Base-by-base conservation (phyloP, 2,888 invertebrate genomes). In the Mimachlamys varia region DNA sequence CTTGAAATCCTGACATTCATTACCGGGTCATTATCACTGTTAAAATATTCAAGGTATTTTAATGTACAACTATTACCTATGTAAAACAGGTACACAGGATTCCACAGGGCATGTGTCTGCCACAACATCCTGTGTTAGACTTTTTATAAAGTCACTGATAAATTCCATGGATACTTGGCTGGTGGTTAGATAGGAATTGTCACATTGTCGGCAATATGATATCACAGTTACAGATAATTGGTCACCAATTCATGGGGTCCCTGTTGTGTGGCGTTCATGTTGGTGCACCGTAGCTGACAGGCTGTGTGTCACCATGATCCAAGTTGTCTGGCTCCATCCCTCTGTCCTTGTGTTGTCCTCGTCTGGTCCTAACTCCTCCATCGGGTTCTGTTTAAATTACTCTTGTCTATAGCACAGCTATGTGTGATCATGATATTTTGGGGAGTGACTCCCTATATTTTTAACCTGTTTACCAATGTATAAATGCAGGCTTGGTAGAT, bases 161-260 rank as follows among this genome's bases (percentile, higher is more conserved):
- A 76, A 76, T 76, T 76, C 76, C 76, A 33, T 76, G 76, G 76
- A 76, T 76, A 33, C 76, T 76, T 76, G 76, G 76, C 76, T 33
- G 76, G 27, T 76, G 27, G 76, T 76, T 76, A 76, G 33, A 76
- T 76, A 12, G 76, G 76, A 76, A 76, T 76, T 76, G 76, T 76
- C 76, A 76, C 76, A 76, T 76, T 76, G 76, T 76, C 76, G 27
- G 76, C 76, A 76, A 76, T 76, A 76, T 76, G 76, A 76, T 76
- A 76, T 76, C 76, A 76, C 33, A 76, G 76, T 76, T 76, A 33
- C 33, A 76, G 76, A 76, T 76, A 76, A 76, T 76, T 76, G 76
- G 76, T 76, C 76, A 76, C 33, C 33, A 15, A 27, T 76, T 76
- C 33, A 76, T 22, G 22, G 27, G 33, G 33, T 27, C 27, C 33